phyloP scores from a whole-genome alignment of 1,140 invertebrate species.

The Ceratitis capitata region DNA sequence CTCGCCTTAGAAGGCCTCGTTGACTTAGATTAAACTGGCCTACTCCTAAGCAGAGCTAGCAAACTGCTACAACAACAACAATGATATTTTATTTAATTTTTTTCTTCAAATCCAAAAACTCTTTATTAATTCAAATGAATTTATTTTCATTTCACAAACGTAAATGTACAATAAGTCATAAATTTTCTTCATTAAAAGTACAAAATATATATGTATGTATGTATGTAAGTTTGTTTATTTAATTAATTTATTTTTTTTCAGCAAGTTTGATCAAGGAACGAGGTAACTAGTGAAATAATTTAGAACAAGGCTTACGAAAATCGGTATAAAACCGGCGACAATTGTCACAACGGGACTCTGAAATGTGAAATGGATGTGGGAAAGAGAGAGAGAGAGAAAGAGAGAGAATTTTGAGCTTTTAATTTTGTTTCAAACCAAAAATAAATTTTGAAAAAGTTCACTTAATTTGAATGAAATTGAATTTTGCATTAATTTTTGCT shows the following conservation, averaged over 20 bases:
- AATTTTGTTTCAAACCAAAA: constrained; percentile 42
- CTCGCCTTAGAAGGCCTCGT: no score
- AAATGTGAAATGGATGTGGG: constrained; percentile 44
- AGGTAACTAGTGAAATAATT: constrained; percentile 51
- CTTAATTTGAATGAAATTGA: background rate
- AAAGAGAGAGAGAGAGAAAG: no score
- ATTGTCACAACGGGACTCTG: constrained; percentile 55
- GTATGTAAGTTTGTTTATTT: no score
- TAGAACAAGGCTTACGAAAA: constrained; percentile 56
- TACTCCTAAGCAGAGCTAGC: no score
- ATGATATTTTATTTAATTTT: no score
- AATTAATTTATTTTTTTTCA: no score
- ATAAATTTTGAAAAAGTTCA: background rate
- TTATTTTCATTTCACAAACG: background rate
- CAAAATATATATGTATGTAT: background rate
- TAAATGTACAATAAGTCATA: background rate
- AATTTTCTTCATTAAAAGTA: background rate
- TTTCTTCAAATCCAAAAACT: background rate
- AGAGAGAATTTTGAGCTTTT: constrained; percentile 16
- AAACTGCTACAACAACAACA: no score
- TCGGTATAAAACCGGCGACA: constrained; percentile 51
- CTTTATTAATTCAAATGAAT: constrained; percentile 22
- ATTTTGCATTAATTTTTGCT: no score
- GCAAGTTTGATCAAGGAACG: constrained; percentile 11
- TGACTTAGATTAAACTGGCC: no score